Evolutionary conservation across 1,140 invertebrate species (phyloP).

Genomic region (Acromyrmex charruanus): DNA sequence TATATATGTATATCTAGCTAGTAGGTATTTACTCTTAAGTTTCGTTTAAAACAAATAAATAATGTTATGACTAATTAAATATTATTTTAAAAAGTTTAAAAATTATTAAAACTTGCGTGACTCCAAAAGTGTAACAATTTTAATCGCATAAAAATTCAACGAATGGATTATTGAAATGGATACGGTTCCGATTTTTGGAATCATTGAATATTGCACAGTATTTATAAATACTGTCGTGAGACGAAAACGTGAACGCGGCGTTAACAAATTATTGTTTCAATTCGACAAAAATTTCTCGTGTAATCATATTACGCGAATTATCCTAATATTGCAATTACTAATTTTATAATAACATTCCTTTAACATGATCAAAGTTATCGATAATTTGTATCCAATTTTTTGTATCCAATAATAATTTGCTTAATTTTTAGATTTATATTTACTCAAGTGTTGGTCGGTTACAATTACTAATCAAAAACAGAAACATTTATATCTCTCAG

Average conservation of each 20-base stretch:
- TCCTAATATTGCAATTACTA: background rate
- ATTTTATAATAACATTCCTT: background rate
- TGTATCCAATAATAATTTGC: conserved; percentile 3
- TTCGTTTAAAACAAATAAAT: background rate
- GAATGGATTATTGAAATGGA: conserved; percentile 16
- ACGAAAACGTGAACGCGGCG: background rate
- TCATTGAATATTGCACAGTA: background rate
- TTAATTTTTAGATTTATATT: conserved; percentile 5
- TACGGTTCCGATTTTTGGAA: conserved; percentile 36
- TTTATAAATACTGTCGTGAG: conserved; percentile 43
- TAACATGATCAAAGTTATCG: background rate
- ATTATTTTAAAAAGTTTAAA: background rate
- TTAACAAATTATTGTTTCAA: conserved; percentile 30
- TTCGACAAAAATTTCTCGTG: background rate
- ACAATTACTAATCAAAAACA: background rate
- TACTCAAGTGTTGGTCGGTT: background rate
- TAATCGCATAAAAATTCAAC: conserved; percentile 49
- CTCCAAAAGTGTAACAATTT: background rate
- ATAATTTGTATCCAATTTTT: background rate
- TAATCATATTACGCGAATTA: background rate
- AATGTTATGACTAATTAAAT: background rate
- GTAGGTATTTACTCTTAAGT: background rate
- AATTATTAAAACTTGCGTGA: background rate
- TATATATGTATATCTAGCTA: background rate
- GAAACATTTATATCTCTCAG: background rate